Evolutionary conservation across 1,140 invertebrate species (phyloP).

Genomic region (Periplaneta americana): DNA sequence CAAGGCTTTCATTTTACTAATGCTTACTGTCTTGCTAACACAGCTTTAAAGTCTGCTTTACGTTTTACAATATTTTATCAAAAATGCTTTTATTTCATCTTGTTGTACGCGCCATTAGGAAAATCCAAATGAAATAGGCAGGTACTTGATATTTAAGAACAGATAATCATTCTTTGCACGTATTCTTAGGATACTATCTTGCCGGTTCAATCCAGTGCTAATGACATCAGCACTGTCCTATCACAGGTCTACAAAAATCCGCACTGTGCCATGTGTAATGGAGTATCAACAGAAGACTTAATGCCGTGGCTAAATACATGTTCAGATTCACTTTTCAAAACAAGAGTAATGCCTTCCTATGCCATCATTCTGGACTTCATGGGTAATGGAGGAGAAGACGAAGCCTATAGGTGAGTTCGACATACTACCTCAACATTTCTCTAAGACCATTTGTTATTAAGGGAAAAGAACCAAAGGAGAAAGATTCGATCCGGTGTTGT

Average conservation of each 20-base stretch:
- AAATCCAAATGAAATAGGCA: too few species aligned
- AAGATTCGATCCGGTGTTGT: too few species aligned
- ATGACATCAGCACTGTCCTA: not conserved
- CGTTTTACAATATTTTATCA: too few species aligned
- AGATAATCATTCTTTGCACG: not conserved
- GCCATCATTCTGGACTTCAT: not conserved
- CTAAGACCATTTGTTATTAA: too few species aligned
- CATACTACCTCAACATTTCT: too few species aligned
- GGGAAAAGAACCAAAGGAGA: too few species aligned
- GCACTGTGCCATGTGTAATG: constrained; percentile 36
- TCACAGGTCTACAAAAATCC: constrained; percentile 33
- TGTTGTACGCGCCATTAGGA: too few species aligned
- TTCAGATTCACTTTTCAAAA: not conserved
- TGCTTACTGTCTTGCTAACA: too few species aligned
- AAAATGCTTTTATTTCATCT: too few species aligned
- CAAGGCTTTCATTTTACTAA: too few species aligned
- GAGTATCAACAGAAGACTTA: not conserved
- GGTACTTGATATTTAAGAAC: too few species aligned
- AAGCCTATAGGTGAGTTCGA: not conserved
- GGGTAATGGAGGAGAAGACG: constrained; percentile 10
- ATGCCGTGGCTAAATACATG: not conserved
- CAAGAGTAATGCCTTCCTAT: not conserved
- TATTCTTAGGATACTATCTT: not conserved
- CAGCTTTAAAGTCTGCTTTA: too few species aligned
- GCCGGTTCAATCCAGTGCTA: not conserved